Percentiles rank a stretch among this genome's conserved stretches.
These are phyloP conservation scores for Drosophila erecta DNA, from an alignment of 1,140 invertebrate genomes.

Conservation along the genomic window DNA sequence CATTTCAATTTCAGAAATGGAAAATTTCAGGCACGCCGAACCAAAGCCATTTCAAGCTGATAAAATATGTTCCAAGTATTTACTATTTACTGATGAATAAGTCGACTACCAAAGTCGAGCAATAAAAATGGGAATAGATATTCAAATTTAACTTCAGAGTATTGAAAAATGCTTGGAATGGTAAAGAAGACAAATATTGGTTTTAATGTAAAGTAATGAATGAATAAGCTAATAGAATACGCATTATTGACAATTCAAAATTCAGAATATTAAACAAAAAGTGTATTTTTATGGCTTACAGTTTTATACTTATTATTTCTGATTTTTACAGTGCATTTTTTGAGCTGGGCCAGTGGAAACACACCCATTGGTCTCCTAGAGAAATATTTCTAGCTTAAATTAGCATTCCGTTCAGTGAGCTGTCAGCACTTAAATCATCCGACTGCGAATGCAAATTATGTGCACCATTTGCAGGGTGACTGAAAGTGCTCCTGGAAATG, in stretches of 20 bases:
- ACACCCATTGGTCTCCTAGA: neutral
- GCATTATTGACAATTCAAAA: no score
- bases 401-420: conserved; percentile 25
- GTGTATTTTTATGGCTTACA: no score
- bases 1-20: conserved; percentile 33
- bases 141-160: neutral
- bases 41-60: conserved; percentile 27
- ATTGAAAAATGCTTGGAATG: no score
- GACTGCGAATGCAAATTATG: conserved; percentile 21
- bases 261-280: no score
- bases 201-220: neutral
- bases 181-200: neutral
- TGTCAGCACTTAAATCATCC: conserved; percentile 24
- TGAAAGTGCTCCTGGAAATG: conserved; percentile 11
- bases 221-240: neutral
- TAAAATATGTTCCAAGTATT: conserved; percentile 48
- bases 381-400: conserved; percentile 21
- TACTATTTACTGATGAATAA: conserved; percentile 41
- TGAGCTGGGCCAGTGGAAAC: neutral
- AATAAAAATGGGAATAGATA: conserved; percentile 11
- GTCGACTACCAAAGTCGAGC: conserved; percentile 11
- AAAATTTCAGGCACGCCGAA: conserved; percentile 18
- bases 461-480: conserved; percentile 13
- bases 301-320: neutral
- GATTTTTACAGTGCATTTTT: neutral